These are phyloP conservation scores for Circaetus cinerascens DNA, from an alignment of 2,113 vertebrate species.

Conservation along the genomic window DNA sequence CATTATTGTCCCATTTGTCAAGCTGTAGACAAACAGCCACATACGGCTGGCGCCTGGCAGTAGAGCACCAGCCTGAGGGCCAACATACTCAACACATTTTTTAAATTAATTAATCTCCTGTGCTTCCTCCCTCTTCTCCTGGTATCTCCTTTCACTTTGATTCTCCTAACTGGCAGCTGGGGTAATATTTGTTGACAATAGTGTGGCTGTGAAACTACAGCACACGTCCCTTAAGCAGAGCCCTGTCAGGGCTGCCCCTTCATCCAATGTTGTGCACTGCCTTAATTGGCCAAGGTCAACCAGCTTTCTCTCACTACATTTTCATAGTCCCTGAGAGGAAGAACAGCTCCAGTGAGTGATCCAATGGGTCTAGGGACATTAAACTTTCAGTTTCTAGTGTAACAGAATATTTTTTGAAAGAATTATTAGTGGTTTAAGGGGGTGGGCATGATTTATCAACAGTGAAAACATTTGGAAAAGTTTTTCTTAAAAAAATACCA, in stretches of 20 bases:
- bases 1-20: neutral
- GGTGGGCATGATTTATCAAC: neutral
- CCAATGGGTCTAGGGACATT: neutral
- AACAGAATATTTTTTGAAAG: neutral
- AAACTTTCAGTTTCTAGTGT: neutral
- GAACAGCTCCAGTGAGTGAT: neutral
- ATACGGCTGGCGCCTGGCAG: neutral
- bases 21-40: neutral
- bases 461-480: neutral
- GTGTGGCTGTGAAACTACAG: neutral
- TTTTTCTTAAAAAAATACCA: neutral
- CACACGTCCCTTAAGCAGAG: neutral
- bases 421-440: neutral
- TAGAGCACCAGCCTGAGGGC: neutral
- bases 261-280: neutral
- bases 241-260: neutral
- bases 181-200: conserved; percentile 34
- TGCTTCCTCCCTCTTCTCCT: neutral
- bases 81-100: neutral
- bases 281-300: conserved; percentile 69
- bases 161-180: conserved; percentile 10
- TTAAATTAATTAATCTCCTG: conserved; percentile 19
- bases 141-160: neutral
- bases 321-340: neutral
- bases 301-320: neutral